phyloP scores from a whole-genome alignment of 2,888 invertebrate genomes.

The Pemphredon lugubris region DNA sequence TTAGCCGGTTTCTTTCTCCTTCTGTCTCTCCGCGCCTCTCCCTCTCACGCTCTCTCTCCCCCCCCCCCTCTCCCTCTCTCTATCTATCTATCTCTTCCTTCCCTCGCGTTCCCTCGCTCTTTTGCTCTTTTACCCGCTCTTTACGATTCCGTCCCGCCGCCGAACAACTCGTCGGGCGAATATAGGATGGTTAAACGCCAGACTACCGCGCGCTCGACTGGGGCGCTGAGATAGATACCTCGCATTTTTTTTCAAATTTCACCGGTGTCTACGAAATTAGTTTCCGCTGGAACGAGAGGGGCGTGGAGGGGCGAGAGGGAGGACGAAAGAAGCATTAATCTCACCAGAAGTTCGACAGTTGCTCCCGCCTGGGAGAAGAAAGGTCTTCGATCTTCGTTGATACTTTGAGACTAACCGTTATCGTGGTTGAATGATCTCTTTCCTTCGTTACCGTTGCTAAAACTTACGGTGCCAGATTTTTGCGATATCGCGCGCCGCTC shows the following conservation, averaged over 20 bases:
- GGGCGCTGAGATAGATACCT: constrained; percentile 51
- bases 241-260: constrained; percentile 52
- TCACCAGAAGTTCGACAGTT: constrained; percentile 63
- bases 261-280: constrained; percentile 62
- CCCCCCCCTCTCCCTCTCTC: not conserved
- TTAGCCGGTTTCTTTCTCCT: constrained; percentile 47
- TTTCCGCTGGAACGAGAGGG: constrained; percentile 28
- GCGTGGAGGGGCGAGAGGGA: constrained; percentile 16
- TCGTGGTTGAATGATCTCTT: constrained; percentile 55
- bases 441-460: constrained; percentile 47
- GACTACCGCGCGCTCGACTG: not conserved
- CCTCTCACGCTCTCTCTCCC: not conserved
- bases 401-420: constrained; percentile 49
- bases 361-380: constrained; percentile 46
- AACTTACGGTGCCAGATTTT: constrained; percentile 9
- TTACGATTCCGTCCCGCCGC: constrained; percentile 41
- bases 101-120: constrained; percentile 8
- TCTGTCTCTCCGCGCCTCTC: constrained; percentile 2
- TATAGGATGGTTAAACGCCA: constrained; percentile 44
- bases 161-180: constrained; percentile 42
- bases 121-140: constrained; percentile 37
- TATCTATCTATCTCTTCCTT: not conserved
- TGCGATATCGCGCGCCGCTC: not conserved
- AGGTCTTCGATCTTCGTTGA: constrained; percentile 62
- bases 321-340: constrained; percentile 58